Evolutionary conservation across 2,113 vertebrate species (phyloP), one percentile per base, ranked within the genome.

Genomic region (Phyllopteryx taeniolatus): DNA sequence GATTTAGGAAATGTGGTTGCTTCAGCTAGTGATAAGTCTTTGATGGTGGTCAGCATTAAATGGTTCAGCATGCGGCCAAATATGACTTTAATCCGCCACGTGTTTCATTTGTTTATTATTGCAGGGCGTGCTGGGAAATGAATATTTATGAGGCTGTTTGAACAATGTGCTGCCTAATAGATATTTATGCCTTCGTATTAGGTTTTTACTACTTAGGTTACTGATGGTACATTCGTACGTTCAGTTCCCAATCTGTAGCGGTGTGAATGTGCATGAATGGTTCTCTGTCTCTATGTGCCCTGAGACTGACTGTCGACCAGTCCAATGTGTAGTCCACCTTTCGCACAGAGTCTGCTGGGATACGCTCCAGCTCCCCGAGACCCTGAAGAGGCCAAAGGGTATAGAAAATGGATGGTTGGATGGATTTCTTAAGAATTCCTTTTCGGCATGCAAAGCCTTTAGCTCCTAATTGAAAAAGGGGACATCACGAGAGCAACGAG

Each of bases 21-120:
- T 17, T 54, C 22, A n/a, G 47, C 43, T 74, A 75, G 71, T 68
- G 66, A 71, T 84, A 71, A 75, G 68, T 47, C 64, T 67, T 71
- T 74, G 66, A 51, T 71, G 79, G 22, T 73, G 70, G 85, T 91
- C 88, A 90, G 87, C 90, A 87, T 59, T 84, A 86, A 87, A 86
- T 79, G 74, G 46, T 78, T 89, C 82, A 87, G 82, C 85, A 86
- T 74, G 44, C 54, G 44, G n/a, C 59, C 27, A 20, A 71, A 82
- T 79, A 80, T 83, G 79, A 57, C 75, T 84, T 71, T 71, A 78
- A 75, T 79, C 68, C 69, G 49, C 31, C 33, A 53, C 31, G 42
- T 73, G 71, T 67, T 68, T 78, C 13, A 51, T 53, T 27, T 78
- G 60, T 74, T 77, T 44, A 69, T 77, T n/a, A 47, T 19, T 69